phyloP scores from a whole-genome alignment of 2,113 vertebrate species.

The Calyptommatus sinebrachiatus region DNA sequence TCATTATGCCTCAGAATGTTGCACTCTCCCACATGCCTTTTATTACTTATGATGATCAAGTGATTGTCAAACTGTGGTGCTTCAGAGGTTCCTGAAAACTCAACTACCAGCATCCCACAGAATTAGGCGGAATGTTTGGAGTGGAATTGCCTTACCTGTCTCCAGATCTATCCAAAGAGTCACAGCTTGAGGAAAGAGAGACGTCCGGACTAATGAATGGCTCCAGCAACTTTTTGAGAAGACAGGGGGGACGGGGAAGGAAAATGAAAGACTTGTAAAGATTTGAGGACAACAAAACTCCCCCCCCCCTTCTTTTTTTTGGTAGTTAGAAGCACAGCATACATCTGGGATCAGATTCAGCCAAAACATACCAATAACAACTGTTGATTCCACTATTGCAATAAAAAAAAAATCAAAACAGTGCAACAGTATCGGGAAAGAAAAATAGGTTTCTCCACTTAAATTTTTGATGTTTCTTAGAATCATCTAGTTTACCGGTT shows the following conservation, averaged over 20 bases:
- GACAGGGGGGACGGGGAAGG: neutral
- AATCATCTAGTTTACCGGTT: no score
- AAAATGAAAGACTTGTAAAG: neutral
- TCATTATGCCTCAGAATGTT: no score
- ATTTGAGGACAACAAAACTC: conserved; percentile 30
- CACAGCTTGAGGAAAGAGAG: conserved; percentile 87
- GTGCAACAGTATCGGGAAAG: conserved; percentile 52
- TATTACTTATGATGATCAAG: no score
- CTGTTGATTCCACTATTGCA: conserved; percentile 33
- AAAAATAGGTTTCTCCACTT: conserved; percentile 16
- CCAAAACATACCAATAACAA: conserved; percentile 47
- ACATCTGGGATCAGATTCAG: conserved; percentile 46
- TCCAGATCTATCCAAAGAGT: conserved; percentile 76
- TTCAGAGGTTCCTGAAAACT: no score
- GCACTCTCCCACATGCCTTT: no score
- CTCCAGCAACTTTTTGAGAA: conserved; percentile 77
- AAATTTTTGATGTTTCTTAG: neutral
- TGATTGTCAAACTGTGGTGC: no score
- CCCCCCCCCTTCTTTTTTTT: conserved; percentile 7
- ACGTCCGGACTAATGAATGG: conserved; percentile 84
- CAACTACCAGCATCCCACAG: neutral
- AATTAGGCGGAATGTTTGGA: no score
- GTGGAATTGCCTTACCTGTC: conserved; percentile 77
- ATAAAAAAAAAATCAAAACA: conserved; percentile 23
- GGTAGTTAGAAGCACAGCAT: conserved; percentile 37